Conservation (phyloP, 2,888 invertebrate genomes). For the Agriopis marginaria region DNA sequence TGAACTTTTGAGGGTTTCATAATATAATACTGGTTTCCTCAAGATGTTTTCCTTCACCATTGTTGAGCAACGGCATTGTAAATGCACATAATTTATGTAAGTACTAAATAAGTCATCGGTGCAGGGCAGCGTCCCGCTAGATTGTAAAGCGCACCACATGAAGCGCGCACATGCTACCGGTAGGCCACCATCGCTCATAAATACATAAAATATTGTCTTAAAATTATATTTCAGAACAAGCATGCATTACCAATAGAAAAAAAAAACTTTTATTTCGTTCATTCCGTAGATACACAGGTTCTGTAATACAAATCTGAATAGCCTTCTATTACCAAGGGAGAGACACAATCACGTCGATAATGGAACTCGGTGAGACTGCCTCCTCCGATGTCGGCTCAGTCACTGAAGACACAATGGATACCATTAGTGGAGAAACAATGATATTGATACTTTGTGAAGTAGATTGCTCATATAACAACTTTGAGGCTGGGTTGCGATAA, state of each 20-base stretch:
- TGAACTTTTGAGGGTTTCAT: no score
- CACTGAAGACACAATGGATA: constrained; percentile 25
- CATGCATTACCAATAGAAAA: not conserved
- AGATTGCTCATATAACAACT: constrained; percentile 6
- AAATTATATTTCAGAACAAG: no score
- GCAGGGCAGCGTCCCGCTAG: no score
- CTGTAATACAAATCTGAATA: constrained; percentile 13
- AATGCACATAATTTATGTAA: no score
- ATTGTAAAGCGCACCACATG: no score
- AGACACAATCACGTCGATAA: constrained; percentile 37
- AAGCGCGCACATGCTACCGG: no score
- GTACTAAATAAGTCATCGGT: no score
- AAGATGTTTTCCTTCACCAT: no score
- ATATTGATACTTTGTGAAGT: constrained; percentile 23
- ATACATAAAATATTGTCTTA: no score
- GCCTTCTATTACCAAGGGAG: constrained; percentile 18
- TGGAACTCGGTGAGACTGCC: constrained; percentile 35
- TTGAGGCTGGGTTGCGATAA: not conserved
- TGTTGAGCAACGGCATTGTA: no score
- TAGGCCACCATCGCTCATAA: no score
- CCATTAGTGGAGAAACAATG: constrained; percentile 30
- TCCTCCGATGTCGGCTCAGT: constrained; percentile 35
- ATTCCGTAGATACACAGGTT: not conserved
- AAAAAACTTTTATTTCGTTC: not conserved
- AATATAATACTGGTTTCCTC: no score